phyloP scores from a whole-genome alignment of 2,797 vertebrate species.

The Sylvia borin region DNA sequence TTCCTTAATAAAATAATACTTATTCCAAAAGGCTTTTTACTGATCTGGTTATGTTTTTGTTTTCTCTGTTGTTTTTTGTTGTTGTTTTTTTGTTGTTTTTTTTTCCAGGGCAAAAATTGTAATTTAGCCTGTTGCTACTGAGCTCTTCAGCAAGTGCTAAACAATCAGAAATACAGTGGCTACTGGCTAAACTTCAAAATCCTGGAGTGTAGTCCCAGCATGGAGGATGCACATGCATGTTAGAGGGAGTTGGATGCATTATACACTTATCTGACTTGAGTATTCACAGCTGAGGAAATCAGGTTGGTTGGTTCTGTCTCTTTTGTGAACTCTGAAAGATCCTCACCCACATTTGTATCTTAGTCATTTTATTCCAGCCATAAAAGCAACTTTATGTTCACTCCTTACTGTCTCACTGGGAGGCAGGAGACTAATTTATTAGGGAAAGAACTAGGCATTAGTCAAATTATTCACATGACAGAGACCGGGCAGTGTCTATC shows the following conservation, averaged over 20 bases:
- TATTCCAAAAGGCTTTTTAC: not conserved
- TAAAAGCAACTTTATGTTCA: not conserved
- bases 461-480: not conserved
- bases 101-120: constrained; percentile 39
- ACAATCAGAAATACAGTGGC: constrained; percentile 39
- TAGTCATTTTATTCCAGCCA: not conserved
- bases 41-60: constrained; percentile 19
- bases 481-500: not conserved
- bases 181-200: constrained; percentile 59
- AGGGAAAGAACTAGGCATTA: not conserved
- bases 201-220: constrained; percentile 11
- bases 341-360: constrained; percentile 16
- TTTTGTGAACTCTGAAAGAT: not conserved
- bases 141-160: constrained; percentile 12
- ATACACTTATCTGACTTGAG: not conserved
- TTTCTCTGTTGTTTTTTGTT: constrained; percentile 4
- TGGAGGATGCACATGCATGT: not conserved
- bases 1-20: not conserved
- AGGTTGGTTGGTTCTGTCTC: constrained; percentile 28
- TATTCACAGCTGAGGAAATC: constrained; percentile 31
- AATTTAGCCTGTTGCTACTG: not conserved
- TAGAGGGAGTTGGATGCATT: not conserved
- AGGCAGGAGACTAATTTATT: not conserved
- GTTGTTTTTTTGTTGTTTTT: too few species aligned
- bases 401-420: not conserved